Conservation (phyloP, 2,113 vertebrate genomes). For the Chamaea fasciata region DNA sequence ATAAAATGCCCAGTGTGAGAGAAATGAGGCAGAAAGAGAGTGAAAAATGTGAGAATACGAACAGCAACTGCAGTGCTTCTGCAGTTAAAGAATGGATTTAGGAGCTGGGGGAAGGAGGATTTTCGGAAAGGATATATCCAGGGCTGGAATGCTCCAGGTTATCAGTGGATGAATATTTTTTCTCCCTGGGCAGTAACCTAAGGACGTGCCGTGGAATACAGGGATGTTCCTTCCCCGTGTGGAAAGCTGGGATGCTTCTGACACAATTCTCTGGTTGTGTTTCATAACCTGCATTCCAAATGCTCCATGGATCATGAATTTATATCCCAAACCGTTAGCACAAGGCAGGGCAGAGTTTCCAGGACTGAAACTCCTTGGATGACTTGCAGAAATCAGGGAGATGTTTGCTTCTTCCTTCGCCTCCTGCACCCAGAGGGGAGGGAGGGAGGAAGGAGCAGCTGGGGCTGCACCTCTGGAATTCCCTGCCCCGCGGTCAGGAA, state of each 20-base stretch:
- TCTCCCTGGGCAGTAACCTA: not conserved
- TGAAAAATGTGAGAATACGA: not conserved
- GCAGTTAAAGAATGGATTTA: not conserved
- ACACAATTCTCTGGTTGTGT: accelerated
- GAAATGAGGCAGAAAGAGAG: not conserved
- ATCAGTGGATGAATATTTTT: not conserved
- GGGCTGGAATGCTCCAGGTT: not conserved
- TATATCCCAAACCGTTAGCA: not conserved
- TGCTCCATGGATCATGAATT: not conserved
- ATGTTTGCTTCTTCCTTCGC: not conserved
- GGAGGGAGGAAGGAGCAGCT: not conserved
- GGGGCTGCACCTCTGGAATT: conserved; percentile 1
- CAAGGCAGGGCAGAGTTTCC: not conserved
- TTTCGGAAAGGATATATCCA: not conserved
- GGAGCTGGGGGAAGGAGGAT: not conserved
- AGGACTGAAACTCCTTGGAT: not conserved
- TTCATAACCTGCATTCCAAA: conserved; percentile 1
- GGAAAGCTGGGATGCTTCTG: not conserved
- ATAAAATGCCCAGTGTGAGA: not conserved
- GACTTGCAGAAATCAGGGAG: not conserved
- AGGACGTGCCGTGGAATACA: not conserved
- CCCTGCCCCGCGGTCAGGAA: not conserved
- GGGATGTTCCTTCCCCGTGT: not conserved
- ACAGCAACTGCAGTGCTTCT: not conserved
- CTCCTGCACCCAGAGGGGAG: not conserved